These are phyloP conservation scores for Folsomia manolachei DNA, from an alignment of 2,888 invertebrate species.

Conservation along the genomic window DNA sequence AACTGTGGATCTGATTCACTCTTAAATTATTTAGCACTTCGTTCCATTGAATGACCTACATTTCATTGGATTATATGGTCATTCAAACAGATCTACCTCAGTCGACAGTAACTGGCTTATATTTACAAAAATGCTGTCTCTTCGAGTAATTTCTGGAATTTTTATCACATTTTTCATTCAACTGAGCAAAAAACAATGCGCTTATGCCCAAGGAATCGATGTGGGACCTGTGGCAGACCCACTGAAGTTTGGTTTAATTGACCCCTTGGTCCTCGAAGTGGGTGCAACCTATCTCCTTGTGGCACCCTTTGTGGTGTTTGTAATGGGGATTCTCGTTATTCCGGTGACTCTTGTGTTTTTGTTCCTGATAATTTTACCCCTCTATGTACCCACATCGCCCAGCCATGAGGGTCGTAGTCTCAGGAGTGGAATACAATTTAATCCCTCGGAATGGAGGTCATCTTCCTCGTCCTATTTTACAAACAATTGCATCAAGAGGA, in stretches of 20 bases:
- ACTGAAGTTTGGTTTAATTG: slow-evolving; percentile 34
- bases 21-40: no score
- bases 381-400: slow-evolving; percentile 28
- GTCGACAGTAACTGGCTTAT: no score
- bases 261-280: slow-evolving; percentile 34
- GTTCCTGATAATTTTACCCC: slow-evolving; percentile 36
- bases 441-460: neutral
- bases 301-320: slow-evolving; percentile 37
- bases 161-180: no score
- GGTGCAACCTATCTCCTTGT: slow-evolving; percentile 28
- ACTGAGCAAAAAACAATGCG: neutral
- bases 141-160: no score
- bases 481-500: slow-evolving; percentile 2
- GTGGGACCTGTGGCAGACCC: slow-evolving; percentile 33
- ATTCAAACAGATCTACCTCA: no score
- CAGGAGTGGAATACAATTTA: no score
- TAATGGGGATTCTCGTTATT: slow-evolving; percentile 35
- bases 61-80: no score
- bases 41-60: no score
- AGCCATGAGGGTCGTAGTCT: neutral
- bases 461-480: neutral
- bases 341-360: slow-evolving; percentile 37
- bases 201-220: slow-evolving; percentile 23
- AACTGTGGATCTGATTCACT: no score
- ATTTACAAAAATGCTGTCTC: no score